These are phyloP conservation scores for Scaptomyza pallida DNA, from an alignment of 1,140 invertebrate genomes.

Conservation along the genomic window DNA sequence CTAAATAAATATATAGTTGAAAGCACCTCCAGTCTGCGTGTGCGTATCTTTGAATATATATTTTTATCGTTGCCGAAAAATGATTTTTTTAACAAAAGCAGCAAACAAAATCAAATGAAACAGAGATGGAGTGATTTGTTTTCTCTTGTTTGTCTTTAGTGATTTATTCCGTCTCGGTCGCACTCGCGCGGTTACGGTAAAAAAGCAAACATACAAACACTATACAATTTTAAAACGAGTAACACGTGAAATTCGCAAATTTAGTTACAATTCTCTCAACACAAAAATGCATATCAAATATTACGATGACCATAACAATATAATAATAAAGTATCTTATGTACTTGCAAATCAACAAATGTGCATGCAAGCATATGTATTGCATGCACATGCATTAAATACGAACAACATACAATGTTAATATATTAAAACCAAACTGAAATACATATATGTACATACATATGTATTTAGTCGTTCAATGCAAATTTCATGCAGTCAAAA, in stretches of 20 bases:
- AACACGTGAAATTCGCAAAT: constrained; percentile 21
- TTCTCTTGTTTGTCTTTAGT: constrained; percentile 21
- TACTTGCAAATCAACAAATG: constrained; percentile 8
- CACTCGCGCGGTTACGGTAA: constrained; percentile 39
- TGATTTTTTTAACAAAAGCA: background rate
- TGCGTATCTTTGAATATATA: background rate
- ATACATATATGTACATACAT: constrained; percentile 26
- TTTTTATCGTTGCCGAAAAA: background rate
- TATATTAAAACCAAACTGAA: constrained; percentile 13
- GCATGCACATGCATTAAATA: no score
- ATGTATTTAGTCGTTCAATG: constrained; percentile 33
- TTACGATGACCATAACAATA: constrained; percentile 23
- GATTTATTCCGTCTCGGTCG: constrained; percentile 20
- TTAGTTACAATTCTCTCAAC: constrained; percentile 29
- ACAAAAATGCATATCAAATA: constrained; percentile 31
- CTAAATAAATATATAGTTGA: constrained; percentile 10
- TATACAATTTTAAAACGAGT: background rate
- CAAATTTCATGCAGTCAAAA: constrained; percentile 24
- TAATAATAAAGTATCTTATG: constrained; percentile 18
- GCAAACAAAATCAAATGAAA: constrained; percentile 6
- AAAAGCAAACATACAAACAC: constrained; percentile 28
- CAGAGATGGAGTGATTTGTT: constrained; percentile 7
- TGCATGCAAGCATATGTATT: no score
- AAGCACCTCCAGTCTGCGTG: constrained; percentile 4
- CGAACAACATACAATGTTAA: background rate